Base-by-base conservation (phyloP, 2,888 invertebrate species). In the Mythimna impura region DNA sequence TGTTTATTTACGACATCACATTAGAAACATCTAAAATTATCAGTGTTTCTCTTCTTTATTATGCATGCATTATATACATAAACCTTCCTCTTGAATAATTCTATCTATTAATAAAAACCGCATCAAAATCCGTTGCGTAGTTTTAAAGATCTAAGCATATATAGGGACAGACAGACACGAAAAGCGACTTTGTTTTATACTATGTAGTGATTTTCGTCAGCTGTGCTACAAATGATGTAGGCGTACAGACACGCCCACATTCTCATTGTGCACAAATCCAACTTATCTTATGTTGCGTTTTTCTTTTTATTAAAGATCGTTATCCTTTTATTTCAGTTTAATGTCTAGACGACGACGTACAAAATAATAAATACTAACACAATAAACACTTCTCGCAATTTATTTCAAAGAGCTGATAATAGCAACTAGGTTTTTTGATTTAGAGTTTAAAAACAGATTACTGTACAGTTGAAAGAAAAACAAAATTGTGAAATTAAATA, bases 391-490 rank as follows among this genome's bases (percentile, higher is more conserved):
- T 30, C 47, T 4, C 61, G 2, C 65, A 66, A 66, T 80, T 81
- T 73, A 73, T 73, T 71, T 65, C 52, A 71, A 73, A 52, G 47
- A 55, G 60, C 62, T 60, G 64, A 70, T 69, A 76, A 70, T 68
- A 55, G 55, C 68, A 69, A 66, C 50, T 50, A 50, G 14, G 50
- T 60, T 57, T 52, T 72, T 80, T 76, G 76, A 72, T 73, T 61
- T 70, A 50, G 22, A 67, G 36, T 43, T 47, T 70, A 30, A 4
- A 25, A 70, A 50, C 8, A 50, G 8, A 70, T 73, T 64, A 73
- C 62, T 17, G 30, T 57, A 54, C 3, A 61, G 30, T 8, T 30
- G n/a, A 61, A 30, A 58, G 43, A 36, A 20, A 25, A 66, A 54
- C 1, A 43, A 7, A 52, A 60, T 36, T 30, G 12, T 17, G 22